Evolutionary conservation across 2,113 vertebrate genomes (phyloP), one percentile per base, ranked within the genome.

Genomic region (Saguinus midas): DNA sequence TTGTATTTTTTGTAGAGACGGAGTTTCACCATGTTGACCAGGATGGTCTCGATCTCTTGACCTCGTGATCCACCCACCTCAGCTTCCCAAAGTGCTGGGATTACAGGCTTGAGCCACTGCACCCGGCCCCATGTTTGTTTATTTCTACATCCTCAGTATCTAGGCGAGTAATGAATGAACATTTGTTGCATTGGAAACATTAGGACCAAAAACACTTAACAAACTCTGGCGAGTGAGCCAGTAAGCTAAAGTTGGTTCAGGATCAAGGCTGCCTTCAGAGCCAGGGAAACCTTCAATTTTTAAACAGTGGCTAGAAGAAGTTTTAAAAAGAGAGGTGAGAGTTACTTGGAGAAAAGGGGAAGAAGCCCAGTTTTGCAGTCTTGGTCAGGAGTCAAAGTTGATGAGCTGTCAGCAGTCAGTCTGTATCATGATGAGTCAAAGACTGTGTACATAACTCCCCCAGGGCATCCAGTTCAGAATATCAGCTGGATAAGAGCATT

Each of bases 371-470:
- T 57, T 97, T 98, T 99, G 98, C 89, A 97, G 94, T 96, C 96
- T 81, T 96, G 87, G 96, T 85, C 61, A 97, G 90, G 90, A 97
- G 96, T 98, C 97, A 97, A 96, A 97, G 89, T 93, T 98, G 98
- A 97, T 96, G 97, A 97, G 97, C 92, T 97, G 94, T 97, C 97
- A 97, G 95, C 91, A 88, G 58, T 93, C 96, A 91, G 48, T 95
- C 96, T 90, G 68, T 0, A 13, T 37, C 2, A 0, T 96, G 97
- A 97, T 95, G 94, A 97, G 95, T 96, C 94, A 87, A 87, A 96
- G 61, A 87, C 92, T 97, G 87, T 90, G 97, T 68, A 86, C 78
- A 79, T 92, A 92, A 73, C 50, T 17, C 79, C 87, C 76, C 91
- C n/a, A 0, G 1, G 94, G 96, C 90, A 91, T 96, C 94, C 97